These are phyloP conservation scores for Tribolium castaneum DNA, from an alignment of 1,140 invertebrate species.

Conservation along the genomic window DNA sequence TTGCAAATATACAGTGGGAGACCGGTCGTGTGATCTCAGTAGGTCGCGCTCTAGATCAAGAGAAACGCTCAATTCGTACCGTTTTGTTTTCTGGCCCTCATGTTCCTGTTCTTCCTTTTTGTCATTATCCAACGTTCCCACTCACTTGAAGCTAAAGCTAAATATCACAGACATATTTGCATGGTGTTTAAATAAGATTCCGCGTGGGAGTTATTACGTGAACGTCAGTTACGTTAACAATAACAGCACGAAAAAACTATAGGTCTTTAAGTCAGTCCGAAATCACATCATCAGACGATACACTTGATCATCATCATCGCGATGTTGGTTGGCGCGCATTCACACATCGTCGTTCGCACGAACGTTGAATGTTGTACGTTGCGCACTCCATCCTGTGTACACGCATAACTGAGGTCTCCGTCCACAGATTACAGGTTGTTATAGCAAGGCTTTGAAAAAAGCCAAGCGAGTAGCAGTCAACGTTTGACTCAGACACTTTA, in stretches of 20 bases:
- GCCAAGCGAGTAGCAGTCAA: constrained; percentile 43
- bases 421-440: constrained; percentile 57
- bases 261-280: background rate
- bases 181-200: background rate
- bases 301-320: background rate
- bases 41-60: constrained; percentile 19
- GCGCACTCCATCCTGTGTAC: constrained; percentile 18
- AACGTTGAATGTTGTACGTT: background rate
- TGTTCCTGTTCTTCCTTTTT: constrained; percentile 51
- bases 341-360: constrained; percentile 9
- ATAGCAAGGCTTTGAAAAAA: constrained; percentile 55
- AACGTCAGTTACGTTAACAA: background rate
- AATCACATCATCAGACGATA: background rate
- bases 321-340: constrained; percentile 36
- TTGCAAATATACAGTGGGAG: background rate
- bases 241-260: background rate
- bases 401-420: constrained; percentile 40
- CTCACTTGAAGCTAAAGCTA: constrained; percentile 16
- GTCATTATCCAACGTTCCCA: constrained; percentile 44
- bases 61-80: constrained; percentile 41
- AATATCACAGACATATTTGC: constrained; percentile 45
- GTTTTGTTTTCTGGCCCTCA: constrained; percentile 54
- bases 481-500: constrained; percentile 28
- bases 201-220: constrained; percentile 9
- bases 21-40: background rate